Percentiles rank a stretch among this genome's conserved stretches.
These are phyloP conservation scores for Platyura marginata DNA, from an alignment of 1,140 invertebrate genomes.

Conservation along the genomic window DNA sequence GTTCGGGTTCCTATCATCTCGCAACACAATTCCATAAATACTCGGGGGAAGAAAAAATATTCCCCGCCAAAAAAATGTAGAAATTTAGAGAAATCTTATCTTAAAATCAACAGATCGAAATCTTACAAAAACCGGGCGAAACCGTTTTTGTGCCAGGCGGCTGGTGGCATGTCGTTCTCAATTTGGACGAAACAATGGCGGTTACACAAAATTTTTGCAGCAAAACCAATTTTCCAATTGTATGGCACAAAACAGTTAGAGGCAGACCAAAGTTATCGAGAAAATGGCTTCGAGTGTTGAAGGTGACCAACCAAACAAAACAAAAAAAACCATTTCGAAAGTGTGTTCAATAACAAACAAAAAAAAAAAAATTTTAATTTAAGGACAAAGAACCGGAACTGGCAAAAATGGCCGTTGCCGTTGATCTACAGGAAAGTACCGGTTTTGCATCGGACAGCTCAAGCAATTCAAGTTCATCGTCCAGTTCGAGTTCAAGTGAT, in stretches of 20 bases:
- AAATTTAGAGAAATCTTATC: background rate
- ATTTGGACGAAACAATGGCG: constrained; percentile 88
- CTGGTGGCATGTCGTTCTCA: constrained; percentile 98
- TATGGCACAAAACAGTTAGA: constrained; percentile 96
- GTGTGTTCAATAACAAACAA: no score
- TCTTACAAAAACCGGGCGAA: constrained; percentile 92
- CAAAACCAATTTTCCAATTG: constrained; percentile 86
- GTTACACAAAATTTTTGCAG: constrained; percentile 98
- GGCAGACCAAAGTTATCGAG: constrained; percentile 86
- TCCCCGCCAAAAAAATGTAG: no score
- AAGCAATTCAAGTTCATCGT: constrained; percentile 55
- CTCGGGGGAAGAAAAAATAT: background rate
- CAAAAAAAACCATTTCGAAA: no score
- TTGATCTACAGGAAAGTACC: constrained; percentile 71
- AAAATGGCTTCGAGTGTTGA: constrained; percentile 57
- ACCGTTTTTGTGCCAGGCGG: constrained; percentile 97
- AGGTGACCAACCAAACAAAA: no score
- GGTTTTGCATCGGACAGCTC: constrained; percentile 90
- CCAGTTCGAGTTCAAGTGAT: constrained; percentile 42
- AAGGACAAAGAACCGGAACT: constrained; percentile 62
- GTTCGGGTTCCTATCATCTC: no score
- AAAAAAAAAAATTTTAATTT: no score
- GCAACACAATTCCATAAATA: background rate
- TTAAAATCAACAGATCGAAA: constrained; percentile 51
- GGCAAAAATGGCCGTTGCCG: constrained; percentile 61